phyloP scores from a whole-genome alignment of 2,113 vertebrate genomes.

The Formicarius rufipectus region DNA sequence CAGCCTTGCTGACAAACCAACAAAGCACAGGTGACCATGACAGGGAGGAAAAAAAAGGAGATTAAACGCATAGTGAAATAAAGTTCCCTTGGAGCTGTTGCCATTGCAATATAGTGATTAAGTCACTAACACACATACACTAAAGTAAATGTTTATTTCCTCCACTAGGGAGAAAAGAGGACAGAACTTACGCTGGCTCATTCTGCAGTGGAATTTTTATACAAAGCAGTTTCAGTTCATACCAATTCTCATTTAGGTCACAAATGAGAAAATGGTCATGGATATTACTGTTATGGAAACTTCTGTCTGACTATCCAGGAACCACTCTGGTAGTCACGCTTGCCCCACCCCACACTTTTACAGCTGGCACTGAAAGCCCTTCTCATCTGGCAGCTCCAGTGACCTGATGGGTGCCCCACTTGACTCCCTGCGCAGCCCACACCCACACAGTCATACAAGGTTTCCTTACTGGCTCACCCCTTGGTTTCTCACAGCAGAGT shows the following conservation, averaged over 20 bases:
- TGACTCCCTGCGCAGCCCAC: not conserved
- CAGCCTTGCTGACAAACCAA: not conserved
- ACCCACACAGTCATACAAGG: not conserved
- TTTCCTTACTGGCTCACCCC: too few relatives aligned
- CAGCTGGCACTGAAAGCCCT: not conserved
- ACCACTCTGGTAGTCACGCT: not conserved
- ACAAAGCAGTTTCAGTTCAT: not conserved
- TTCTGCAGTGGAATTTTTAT: not conserved
- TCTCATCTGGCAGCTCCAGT: not conserved
- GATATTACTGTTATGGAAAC: not conserved
- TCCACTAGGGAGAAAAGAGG: not conserved
- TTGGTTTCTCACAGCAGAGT: not conserved
- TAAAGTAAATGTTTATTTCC: not conserved
- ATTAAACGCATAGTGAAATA: not conserved
- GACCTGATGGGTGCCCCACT: rapidly evolving
- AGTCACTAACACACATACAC: not conserved
- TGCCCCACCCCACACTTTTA: not conserved
- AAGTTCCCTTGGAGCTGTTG: not conserved
- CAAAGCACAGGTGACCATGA: not conserved
- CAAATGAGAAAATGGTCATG: not conserved
- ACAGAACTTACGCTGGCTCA: not conserved
- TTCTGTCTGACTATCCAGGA: not conserved
- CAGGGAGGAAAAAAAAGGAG: not conserved
- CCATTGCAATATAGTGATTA: not conserved
- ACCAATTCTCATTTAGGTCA: not conserved